Conservation (phyloP, 2,888 invertebrate genomes). For the Eilema depressum region DNA sequence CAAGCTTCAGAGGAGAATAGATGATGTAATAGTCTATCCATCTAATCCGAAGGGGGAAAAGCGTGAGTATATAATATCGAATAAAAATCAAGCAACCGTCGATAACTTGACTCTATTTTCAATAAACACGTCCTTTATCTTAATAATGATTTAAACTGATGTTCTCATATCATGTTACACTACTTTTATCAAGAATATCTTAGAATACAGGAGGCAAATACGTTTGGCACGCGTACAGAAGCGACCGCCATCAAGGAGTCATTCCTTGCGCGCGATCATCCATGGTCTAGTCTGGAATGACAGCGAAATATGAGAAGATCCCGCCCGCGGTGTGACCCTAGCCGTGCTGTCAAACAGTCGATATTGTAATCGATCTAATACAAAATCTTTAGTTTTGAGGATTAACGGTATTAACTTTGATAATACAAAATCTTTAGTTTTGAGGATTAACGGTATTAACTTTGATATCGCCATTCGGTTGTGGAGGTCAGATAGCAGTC, state of each 20-base stretch:
- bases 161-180: conserved; percentile 38
- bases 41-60: not conserved
- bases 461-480: no score
- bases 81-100: not conserved
- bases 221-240: conserved; percentile 47
- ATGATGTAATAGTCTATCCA: no score
- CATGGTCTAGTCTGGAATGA: conserved; percentile 60
- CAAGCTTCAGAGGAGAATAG: no score
- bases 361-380: not conserved
- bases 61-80: not conserved
- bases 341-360: not conserved
- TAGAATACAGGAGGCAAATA: conserved; percentile 3
- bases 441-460: no score
- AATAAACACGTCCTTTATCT: conserved; percentile 35
- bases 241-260: conserved; percentile 34
- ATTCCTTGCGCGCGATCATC: conserved; percentile 66
- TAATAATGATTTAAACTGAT: conserved; percentile 39
- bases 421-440: no score
- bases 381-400: not conserved
- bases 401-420: no score
- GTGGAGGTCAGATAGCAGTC: no score
- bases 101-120: conserved; percentile 12
- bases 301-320: conserved; percentile 57
- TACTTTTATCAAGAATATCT: conserved; percentile 10
- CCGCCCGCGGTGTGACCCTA: conserved; percentile 8